Base-by-base conservation (phyloP, 2,888 invertebrate species). In the Taenaris catops region DNA sequence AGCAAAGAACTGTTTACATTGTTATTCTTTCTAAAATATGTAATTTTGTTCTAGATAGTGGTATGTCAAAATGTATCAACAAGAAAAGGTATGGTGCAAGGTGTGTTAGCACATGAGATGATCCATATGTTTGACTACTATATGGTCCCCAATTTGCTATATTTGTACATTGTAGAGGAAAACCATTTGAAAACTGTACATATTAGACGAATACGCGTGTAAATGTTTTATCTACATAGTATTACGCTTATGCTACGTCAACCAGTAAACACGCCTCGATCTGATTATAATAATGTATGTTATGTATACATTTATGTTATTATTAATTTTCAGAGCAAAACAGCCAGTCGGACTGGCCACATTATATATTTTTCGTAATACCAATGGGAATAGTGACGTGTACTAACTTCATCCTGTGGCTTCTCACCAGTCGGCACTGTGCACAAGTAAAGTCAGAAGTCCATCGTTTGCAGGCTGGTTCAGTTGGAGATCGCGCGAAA, bases 111-210 rank as follows among this genome's bases (percentile, higher is more conserved):
- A 0, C 98, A 98, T 58, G 98, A 98, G 75, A 91, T 98, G 90
- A 93, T 98, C 25, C 98, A 98, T 68, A 97, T 98, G 95, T 98
- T 96, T 63, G 98, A 98, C 71, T 94, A 91, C 63, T 98, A 98
- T 66, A n/a, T n/a, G n/a, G n/a, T n/a, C n/a, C n/a, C n/a, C n/a
- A n/a, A n/a, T n/a, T n/a, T n/a, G n/a, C n/a, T n/a, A n/a, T n/a
- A n/a, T n/a, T n/a, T n/a, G n/a, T n/a, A n/a, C n/a, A n/a, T n/a
- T n/a, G n/a, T n/a, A n/a, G n/a, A n/a, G n/a, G n/a, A n/a, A n/a
- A n/a, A n/a, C n/a, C n/a, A n/a, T n/a, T n/a, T n/a, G n/a, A n/a
- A n/a, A n/a, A n/a, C n/a, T n/a, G n/a, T n/a, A n/a, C n/a, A n/a
- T n/a, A n/a, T n/a, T n/a, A n/a, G n/a, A n/a, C n/a, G n/a, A n/a